Conservation (phyloP, 2,888 invertebrate species). For the Rhorus exstirpatorius region DNA sequence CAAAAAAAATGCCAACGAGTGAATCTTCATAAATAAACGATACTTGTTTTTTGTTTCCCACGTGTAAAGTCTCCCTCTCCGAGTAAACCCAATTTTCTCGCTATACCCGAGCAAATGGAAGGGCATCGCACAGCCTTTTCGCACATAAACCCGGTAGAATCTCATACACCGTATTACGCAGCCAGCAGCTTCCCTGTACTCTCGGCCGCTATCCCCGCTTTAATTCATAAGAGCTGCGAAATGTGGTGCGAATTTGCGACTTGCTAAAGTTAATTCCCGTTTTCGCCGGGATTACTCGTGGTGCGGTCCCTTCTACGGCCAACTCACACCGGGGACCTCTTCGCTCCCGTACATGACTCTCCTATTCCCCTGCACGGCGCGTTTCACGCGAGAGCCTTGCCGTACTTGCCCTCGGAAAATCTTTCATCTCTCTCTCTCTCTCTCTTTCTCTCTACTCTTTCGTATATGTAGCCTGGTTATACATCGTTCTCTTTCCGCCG, state of each 20-base stretch:
- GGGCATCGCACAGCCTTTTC: background rate
- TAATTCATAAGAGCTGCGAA: slow-evolving; percentile 82
- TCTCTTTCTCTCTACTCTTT: slow-evolving; percentile 36
- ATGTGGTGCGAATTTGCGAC: slow-evolving; percentile 83
- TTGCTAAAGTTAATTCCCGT: slow-evolving; percentile 82
- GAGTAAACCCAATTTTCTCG: no score
- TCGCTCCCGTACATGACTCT: slow-evolving; percentile 7
- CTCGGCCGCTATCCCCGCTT: slow-evolving; percentile 72
- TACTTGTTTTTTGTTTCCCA: background rate
- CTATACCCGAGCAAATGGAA: background rate
- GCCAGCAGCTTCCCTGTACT: slow-evolving; percentile 42
- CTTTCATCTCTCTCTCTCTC: slow-evolving; percentile 38
- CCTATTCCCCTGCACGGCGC: slow-evolving; percentile 1
- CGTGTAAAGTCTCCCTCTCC: background rate
- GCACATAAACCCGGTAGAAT: slow-evolving; percentile 33
- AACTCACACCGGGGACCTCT: slow-evolving; percentile 54
- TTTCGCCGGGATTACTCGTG: slow-evolving; percentile 80
- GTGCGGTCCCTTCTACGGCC: slow-evolving; percentile 73
- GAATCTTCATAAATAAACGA: background rate
- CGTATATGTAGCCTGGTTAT: slow-evolving; percentile 38
- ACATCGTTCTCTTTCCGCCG: slow-evolving; percentile 31
- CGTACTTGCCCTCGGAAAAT: slow-evolving; percentile 43
- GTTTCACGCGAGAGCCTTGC: slow-evolving; percentile 41
- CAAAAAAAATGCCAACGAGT: no score
- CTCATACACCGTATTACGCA: slow-evolving; percentile 40